Conservation (phyloP, 2,888 invertebrate genomes). For the Lithophane ornitopus region DNA sequence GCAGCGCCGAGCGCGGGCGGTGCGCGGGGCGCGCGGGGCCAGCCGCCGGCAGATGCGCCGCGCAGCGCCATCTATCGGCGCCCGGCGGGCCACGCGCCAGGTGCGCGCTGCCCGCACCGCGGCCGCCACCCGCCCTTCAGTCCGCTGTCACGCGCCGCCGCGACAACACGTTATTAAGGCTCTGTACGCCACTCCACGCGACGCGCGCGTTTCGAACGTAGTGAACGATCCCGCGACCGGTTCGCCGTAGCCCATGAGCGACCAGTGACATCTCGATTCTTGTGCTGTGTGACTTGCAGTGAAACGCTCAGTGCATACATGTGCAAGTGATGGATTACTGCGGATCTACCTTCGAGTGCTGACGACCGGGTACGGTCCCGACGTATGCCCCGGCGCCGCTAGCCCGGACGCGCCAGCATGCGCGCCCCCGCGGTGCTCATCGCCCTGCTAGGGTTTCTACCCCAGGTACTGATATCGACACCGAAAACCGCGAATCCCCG, state of each 20-base stretch:
- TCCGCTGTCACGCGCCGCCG: slow-evolving; percentile 89
- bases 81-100: slow-evolving; percentile 78
- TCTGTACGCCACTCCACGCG: slow-evolving; percentile 82
- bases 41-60: slow-evolving; percentile 87
- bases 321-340: slow-evolving; percentile 90
- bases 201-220: slow-evolving; percentile 90
- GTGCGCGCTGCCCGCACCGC: slow-evolving; percentile 87
- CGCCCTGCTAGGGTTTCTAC: slow-evolving; percentile 90
- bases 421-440: slow-evolving; percentile 90
- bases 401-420: slow-evolving; percentile 89
- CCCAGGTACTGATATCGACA: slow-evolving; percentile 88
- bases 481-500: slow-evolving; percentile 83
- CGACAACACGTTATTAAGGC: slow-evolving; percentile 83
- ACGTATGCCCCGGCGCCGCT: slow-evolving; percentile 89
- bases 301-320: slow-evolving; percentile 87
- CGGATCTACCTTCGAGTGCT: slow-evolving; percentile 83
- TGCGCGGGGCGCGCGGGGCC: slow-evolving; percentile 72
- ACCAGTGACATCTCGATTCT: slow-evolving; percentile 87
- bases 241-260: slow-evolving; percentile 87
- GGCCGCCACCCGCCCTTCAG: slow-evolving; percentile 87
- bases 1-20: slow-evolving; percentile 69
- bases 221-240: slow-evolving; percentile 88
- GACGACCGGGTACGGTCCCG: slow-evolving; percentile 85
- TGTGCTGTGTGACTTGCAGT: slow-evolving; percentile 90
- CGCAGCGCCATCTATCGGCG: slow-evolving; percentile 89